A percentile compares a stretch with the other conserved stretches of the same genome.
Conservation (phyloP, 2,888 invertebrate species). For the Crossocerus cetratus region DNA sequence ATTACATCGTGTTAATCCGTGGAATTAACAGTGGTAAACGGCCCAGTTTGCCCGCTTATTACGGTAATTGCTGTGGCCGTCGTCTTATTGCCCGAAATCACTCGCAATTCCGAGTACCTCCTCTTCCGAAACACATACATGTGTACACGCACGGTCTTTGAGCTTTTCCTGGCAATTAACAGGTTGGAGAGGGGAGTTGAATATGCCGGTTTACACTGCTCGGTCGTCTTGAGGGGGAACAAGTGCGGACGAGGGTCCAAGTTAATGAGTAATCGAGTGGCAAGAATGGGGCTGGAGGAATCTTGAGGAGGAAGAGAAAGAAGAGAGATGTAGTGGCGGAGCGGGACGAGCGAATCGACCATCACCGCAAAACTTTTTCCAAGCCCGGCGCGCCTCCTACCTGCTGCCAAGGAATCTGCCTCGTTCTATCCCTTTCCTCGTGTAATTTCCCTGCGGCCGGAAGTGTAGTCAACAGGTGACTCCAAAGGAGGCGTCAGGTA, state of each 20-base stretch:
- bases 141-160: constrained; percentile 19
- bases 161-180: constrained; percentile 48
- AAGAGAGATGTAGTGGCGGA: not conserved
- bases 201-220: constrained; percentile 44
- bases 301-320: not conserved
- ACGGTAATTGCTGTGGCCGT: constrained; percentile 26
- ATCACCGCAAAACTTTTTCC: constrained; percentile 52
- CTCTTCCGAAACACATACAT: constrained; percentile 24
- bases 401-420: constrained; percentile 22
- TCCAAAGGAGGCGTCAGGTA: constrained; percentile 46
- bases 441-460: constrained; percentile 57
- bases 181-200: constrained; percentile 45
- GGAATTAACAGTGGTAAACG: constrained; percentile 24
- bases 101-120: constrained; percentile 7
- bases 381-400: constrained; percentile 20
- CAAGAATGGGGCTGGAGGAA: not conserved
- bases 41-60: constrained; percentile 6
- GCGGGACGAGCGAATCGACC: constrained; percentile 47
- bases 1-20: constrained; percentile 3
- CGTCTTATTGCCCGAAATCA: constrained; percentile 21
- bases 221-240: not conserved
- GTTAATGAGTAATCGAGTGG: not conserved
- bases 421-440: constrained; percentile 37
- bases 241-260: not conserved
- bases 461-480: constrained; percentile 63